Base-by-base conservation (phyloP, 2,888 invertebrate species). In the Himalopsyche tibetana region DNA sequence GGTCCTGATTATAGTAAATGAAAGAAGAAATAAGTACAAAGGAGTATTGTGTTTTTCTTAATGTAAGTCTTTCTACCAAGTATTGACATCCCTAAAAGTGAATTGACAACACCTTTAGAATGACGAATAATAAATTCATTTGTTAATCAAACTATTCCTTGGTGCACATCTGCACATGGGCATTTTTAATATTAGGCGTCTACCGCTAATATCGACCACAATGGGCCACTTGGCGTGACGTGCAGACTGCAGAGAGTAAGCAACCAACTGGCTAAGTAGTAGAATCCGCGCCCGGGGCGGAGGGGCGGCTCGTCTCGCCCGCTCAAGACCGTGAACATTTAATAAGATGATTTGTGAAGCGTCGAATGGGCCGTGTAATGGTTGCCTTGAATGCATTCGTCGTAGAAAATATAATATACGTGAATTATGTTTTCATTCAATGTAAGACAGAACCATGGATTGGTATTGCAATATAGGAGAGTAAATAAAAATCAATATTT, bases 291-390 rank as follows among this genome's bases (percentile, higher is more conserved):
- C 63, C 45, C n/a, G 11, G 36, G 55, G 36, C 40, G 80, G 17
- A 79, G 79, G 79, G 38, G 51, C 63, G 12, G 28, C 28, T 28
- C 80, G 81, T 56, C 40, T 19, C 36, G 83, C 8, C 63, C 38
- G 15, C 69, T 85, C 80, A 85, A 56, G 45, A 79, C 80, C 83
- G 85, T 85, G 85, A 85, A 85, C 83, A 85, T 85, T 85, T 81
- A 85, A 85, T 85, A 80, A 85, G 83, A 55, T 28, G 19, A 56
- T 85, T 82, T 56, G 55, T 45, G 79, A 83, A 83, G 56, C 83
- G 80, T 51, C 42, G 28, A 42, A 56, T 74, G 19, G 55, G 40
- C 79, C 38, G 69, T 82, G 56, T 82, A 38, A 56, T 74, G 12
- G 36, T n/a, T 36, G 74, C 38, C 36, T 74, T 74, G 38, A 74